Conservation (phyloP, 1,140 invertebrate species). For the Lepidostoma basale region DNA sequence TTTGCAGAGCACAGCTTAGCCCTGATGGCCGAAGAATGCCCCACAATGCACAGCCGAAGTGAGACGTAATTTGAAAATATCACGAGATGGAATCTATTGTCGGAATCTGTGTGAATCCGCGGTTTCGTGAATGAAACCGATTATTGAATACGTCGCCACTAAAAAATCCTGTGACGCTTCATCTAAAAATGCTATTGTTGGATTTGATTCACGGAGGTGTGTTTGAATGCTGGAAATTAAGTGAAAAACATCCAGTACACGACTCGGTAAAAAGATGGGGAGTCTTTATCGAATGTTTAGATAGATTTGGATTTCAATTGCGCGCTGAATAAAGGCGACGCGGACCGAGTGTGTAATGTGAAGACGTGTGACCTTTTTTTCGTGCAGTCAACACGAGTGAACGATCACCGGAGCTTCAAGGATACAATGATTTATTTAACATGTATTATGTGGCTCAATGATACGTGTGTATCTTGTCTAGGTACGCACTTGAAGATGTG, state of each 20-base stretch:
- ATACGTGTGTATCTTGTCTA: too few relatives aligned
- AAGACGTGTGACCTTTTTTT: too few relatives aligned
- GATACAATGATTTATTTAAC: too few relatives aligned
- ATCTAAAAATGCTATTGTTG: slow-evolving; percentile 22
- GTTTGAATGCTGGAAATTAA: slow-evolving; percentile 39
- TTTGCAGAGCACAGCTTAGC: slow-evolving; percentile 42
- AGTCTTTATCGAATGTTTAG: background rate
- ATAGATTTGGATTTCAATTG: slow-evolving; percentile 1
- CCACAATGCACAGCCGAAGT: slow-evolving; percentile 26
- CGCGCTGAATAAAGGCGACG: background rate
- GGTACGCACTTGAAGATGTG: too few relatives aligned
- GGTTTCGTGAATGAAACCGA: slow-evolving; percentile 39
- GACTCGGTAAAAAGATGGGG: background rate
- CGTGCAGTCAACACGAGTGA: too few relatives aligned
- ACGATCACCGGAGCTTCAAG: too few relatives aligned
- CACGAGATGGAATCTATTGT: slow-evolving; percentile 40
- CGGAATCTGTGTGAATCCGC: slow-evolving; percentile 37
- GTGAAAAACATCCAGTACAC: slow-evolving; percentile 36
- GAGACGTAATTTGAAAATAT: slow-evolving; percentile 35
- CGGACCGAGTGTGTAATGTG: too few relatives aligned
- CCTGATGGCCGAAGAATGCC: slow-evolving; percentile 28
- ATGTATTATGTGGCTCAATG: too few relatives aligned
- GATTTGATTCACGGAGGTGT: slow-evolving; percentile 29
- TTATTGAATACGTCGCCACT: slow-evolving; percentile 38
- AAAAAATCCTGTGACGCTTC: slow-evolving; percentile 21